Conservation (phyloP, 2,113 vertebrate species). For the Gasterosteus nipponicus region DNA sequence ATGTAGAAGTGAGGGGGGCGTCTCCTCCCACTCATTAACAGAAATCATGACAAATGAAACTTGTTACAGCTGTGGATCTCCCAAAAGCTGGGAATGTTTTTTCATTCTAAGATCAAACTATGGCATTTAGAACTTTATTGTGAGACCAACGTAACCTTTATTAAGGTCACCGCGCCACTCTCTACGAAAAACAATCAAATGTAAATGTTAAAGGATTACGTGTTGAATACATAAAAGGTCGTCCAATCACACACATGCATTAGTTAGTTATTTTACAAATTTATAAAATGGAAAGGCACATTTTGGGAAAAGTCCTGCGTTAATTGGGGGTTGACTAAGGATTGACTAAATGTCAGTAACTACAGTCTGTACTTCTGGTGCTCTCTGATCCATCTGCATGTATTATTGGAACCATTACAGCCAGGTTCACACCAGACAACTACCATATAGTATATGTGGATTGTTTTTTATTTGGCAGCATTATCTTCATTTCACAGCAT, state of each 20-base stretch:
- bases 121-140: neutral
- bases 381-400: too few species aligned
- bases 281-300: neutral
- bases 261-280: neutral
- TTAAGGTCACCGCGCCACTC: neutral
- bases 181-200: neutral
- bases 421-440: too few species aligned
- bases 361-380: too few species aligned
- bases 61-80: constrained; percentile 24
- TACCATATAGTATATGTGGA: neutral
- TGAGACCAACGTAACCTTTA: neutral
- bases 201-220: neutral
- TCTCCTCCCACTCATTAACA: constrained; percentile 21
- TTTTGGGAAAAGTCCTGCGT: neutral
- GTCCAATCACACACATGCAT: neutral
- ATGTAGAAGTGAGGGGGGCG: neutral
- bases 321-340: neutral
- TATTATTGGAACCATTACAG: too few species aligned
- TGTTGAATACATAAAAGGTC: neutral
- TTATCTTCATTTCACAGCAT: neutral
- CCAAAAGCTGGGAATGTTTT: neutral
- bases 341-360: neutral
- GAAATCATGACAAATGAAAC: constrained; percentile 43
- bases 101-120: neutral
- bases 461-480: neutral